Percentiles rank a stretch among this genome's conserved stretches.
phyloP scores from a whole-genome alignment of 2,113 vertebrate species.

The Fulmarus glacialis region DNA sequence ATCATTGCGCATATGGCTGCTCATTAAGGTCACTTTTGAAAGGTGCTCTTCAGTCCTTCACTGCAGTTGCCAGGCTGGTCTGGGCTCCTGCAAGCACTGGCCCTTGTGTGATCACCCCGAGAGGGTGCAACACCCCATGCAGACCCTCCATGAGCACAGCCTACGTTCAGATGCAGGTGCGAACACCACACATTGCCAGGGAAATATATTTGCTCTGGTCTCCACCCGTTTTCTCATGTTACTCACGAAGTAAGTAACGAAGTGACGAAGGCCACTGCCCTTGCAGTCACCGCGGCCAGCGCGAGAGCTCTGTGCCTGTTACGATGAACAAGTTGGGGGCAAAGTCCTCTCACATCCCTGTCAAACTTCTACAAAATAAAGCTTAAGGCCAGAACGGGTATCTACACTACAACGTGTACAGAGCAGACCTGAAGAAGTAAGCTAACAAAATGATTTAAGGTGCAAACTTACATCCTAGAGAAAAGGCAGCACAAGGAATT shows the following conservation, averaged over 20 bases:
- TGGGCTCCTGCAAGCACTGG: accelerated
- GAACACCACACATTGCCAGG: background rate
- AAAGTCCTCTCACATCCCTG: background rate
- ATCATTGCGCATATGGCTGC: background rate
- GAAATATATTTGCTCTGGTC: background rate
- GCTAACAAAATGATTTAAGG: background rate
- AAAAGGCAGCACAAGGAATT: background rate
- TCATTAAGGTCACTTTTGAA: background rate
- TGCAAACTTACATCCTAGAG: background rate
- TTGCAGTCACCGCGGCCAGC: accelerated
- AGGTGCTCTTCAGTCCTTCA: background rate
- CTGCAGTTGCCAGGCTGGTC: background rate
- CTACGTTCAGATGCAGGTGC: background rate
- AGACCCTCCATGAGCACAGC: background rate
- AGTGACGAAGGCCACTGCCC: background rate
- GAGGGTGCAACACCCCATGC: background rate
- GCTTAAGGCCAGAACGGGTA: background rate
- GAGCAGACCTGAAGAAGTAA: background rate
- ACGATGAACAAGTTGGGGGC: background rate
- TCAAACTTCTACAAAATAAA: background rate
- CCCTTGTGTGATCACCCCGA: background rate
- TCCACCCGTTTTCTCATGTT: background rate
- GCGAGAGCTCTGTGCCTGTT: background rate
- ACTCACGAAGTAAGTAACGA: background rate
- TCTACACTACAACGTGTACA: accelerated